phyloP scores from a whole-genome alignment of 2,888 invertebrate species.

The Heliconius aoede region DNA sequence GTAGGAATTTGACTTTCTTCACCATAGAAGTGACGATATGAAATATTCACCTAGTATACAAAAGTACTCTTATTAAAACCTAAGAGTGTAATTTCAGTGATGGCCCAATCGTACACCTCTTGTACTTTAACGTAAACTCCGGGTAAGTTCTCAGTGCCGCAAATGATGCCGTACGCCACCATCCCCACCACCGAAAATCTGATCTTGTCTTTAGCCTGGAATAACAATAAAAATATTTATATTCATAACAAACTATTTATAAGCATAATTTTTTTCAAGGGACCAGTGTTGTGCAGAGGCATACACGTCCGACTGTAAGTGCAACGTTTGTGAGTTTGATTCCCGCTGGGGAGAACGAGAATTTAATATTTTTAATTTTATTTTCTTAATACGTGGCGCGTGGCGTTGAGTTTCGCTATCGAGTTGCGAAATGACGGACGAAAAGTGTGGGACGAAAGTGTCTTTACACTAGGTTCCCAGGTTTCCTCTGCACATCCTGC shows the following conservation, averaged over 20 bases:
- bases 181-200: constrained; percentile 47
- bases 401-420: not conserved
- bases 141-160: constrained; percentile 42
- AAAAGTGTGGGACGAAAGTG: not conserved
- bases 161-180: constrained; percentile 48
- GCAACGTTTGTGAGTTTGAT: no score
- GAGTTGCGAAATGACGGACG: no score
- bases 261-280: no score
- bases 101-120: constrained; percentile 46
- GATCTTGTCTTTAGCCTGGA: constrained; percentile 16
- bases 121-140: constrained; percentile 46
- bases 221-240: not conserved
- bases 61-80: constrained; percentile 27
- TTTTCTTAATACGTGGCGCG: no score
- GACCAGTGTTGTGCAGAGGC: no score
- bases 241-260: no score
- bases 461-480: not conserved
- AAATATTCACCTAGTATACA: not conserved
- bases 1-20: no score
- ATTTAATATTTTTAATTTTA: no score
- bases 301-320: no score
- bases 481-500: not conserved
- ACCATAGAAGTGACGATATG: not conserved
- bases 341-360: no score
- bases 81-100: constrained; percentile 36